These are phyloP conservation scores for Pygocentrus nattereri DNA, from an alignment of 2,797 vertebrate genomes.

Conservation along the genomic window DNA sequence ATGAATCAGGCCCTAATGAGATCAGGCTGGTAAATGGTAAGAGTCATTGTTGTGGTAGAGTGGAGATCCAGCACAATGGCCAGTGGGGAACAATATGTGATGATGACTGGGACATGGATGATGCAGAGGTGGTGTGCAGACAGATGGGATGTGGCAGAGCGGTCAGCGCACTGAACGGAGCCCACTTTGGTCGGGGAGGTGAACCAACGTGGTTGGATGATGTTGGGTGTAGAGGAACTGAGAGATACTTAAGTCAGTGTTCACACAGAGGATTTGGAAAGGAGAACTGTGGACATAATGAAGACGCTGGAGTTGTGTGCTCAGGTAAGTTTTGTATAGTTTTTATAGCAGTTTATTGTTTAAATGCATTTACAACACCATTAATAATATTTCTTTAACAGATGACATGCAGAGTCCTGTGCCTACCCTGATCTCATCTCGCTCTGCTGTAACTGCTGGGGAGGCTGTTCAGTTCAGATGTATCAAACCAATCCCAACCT, in stretches of 20 bases:
- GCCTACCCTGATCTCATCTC: no score
- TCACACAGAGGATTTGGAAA: neutral
- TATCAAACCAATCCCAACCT: no score
- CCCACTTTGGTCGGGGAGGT: constrained; percentile 9
- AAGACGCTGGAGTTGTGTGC: constrained; percentile 51
- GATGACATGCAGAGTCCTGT: no score
- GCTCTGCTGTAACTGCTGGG: no score
- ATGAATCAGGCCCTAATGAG: neutral
- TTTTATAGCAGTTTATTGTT: no score
- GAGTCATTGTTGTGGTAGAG: neutral
- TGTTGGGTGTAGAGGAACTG: constrained; percentile 9
- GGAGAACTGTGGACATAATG: neutral
- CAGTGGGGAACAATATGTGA: constrained; percentile 35
- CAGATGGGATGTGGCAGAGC: constrained; percentile 48
- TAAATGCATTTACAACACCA: neutral
- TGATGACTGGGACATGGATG: constrained; percentile 38
- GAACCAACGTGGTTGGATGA: neutral
- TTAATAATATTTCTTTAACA: no score
- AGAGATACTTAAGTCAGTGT: neutral
- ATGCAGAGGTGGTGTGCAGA: constrained; percentile 42
- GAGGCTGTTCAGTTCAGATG: no score
- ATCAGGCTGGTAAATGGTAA: neutral
- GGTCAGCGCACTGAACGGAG: no score
- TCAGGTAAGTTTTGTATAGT: neutral
- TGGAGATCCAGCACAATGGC: neutral